Base-by-base conservation (phyloP, 37 sponge, comb jelly and placozoan genomes). In the Mnemiopsis leidyi region DNA sequence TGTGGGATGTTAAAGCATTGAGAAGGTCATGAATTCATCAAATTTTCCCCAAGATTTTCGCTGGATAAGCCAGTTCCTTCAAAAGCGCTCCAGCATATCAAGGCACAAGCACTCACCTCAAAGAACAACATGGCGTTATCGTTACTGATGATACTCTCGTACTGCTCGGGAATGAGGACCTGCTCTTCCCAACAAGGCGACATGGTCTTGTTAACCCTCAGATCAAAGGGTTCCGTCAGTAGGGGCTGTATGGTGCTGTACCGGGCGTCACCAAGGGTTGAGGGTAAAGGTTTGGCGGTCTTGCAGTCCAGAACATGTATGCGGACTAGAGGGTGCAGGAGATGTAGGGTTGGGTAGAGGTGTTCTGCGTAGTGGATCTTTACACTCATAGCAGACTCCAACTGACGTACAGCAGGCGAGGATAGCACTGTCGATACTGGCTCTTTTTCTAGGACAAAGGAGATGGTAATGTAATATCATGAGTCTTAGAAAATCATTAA, bases 301-400 rank as follows among this genome's bases (percentile, higher is more conserved):
- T 82, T 82, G 37, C 35, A 23, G 38, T 82, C 82, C 37, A 82
- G 37, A 5, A 82, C 21, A 3, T 82, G 82, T 33, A 82, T 34
- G 7, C 82, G 2, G 36, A 82, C 82, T 7, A 82, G 82, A 7
- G 82, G 82, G 32, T 82, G 82, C 9, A 82, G 82, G 29, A 82
- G 82, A 23, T 82, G 23, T 5, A 82, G 82, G 29, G 82, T 82
- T 13, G 82, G 82, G 82, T 82, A 82, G 35, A 82, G 82, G 29
- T 82, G 82, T 7, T 82, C 82, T 5, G 37, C 38, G 38, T 82
- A 82, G 82, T 82, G 82, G 36, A 82, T 37, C 82, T 82, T 82
- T 23, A 82, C 82, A 31, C 82, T 34, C 35, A 82, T 23, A 82
- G 38, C 82, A 1, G 82, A 82, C 23, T 31, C 38, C 23, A 82